Base-by-base conservation (phyloP, 2,797 vertebrate genomes). In the Pseudochaenichthys georgianus region DNA sequence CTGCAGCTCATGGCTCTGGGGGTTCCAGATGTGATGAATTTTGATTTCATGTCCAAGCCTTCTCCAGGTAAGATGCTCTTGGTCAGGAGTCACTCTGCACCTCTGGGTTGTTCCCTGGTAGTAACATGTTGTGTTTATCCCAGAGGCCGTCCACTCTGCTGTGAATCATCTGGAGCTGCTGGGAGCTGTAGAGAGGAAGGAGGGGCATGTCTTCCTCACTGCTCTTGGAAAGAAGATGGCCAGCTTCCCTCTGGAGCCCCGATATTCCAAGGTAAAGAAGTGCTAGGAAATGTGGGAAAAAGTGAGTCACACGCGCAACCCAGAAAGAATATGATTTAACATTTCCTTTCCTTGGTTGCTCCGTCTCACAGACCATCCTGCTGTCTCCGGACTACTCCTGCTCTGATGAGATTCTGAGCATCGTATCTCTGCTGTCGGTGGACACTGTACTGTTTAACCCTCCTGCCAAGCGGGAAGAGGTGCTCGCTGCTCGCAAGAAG, bases 11-110 rank as follows among this genome's bases (percentile, higher is more conserved):
- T 99, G 69, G 98, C 98, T 31, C 89, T 99, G 81, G 96, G 95
- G 83, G 94, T 99, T 87, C 96, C 96, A 71, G 94, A 98, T 1
- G 95, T 99, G 76, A 96, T 96, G 64, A 97, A 96, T 78, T 99
- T 99, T 93, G 98, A 99, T 86, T 99, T 99, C 88, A 96, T 99
- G 95, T 98, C 98, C 68, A 99, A 97, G 81, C 98, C 98, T 0
- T 98, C 97, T 66, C 95, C 97, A 82, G 98, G 98, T 99, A 87
- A 93, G 90, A 70, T 9, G 51, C 46, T 0, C 0, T 17, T 31
- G 41, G 23, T 55, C 8, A 19, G 28, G 2, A 41, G 17, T 55
- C 41, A 5, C 21, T 66, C 1, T 45, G 17, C 3, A 12, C 41
- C 4, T 67, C 16, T 6, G 16, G 5, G 13, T 12, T 13, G 12